These are phyloP conservation scores for Peromyscus polionotus DNA, from an alignment of 2,113 vertebrate species.

Conservation along the genomic window DNA sequence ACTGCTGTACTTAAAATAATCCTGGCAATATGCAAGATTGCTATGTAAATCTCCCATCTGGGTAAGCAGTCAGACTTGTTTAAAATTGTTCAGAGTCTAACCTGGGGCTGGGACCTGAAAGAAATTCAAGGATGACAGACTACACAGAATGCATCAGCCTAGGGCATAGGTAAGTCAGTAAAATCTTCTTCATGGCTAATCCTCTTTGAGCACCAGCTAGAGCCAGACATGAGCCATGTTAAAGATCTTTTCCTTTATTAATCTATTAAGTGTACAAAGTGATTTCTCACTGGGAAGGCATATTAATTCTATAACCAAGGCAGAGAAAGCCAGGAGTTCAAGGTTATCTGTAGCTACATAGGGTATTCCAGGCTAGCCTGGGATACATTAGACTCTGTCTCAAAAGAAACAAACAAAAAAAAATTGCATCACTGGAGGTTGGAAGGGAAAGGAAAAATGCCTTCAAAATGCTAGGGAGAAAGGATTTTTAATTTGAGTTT, in stretches of 20 bases:
- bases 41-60: background rate
- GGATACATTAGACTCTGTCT: background rate
- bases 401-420: background rate
- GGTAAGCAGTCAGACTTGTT: background rate
- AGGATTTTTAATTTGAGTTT: background rate
- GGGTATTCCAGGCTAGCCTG: background rate
- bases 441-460: background rate
- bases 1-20: background rate
- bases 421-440: background rate
- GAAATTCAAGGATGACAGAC: background rate
- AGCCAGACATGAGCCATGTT: background rate
- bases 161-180: background rate
- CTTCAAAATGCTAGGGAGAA: background rate
- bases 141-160: background rate
- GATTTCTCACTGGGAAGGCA: background rate
- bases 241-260: background rate
- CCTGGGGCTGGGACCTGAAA: background rate
- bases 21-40: background rate
- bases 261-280: background rate
- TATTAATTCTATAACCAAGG: background rate
- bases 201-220: background rate
- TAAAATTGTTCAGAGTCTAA: background rate
- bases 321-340: background rate
- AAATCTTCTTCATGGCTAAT: background rate
- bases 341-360: background rate